A percentile compares a stretch with the other conserved stretches of the same genome.
phyloP scores from a whole-genome alignment of 2,888 invertebrate species.

The Diogma glabrata region DNA sequence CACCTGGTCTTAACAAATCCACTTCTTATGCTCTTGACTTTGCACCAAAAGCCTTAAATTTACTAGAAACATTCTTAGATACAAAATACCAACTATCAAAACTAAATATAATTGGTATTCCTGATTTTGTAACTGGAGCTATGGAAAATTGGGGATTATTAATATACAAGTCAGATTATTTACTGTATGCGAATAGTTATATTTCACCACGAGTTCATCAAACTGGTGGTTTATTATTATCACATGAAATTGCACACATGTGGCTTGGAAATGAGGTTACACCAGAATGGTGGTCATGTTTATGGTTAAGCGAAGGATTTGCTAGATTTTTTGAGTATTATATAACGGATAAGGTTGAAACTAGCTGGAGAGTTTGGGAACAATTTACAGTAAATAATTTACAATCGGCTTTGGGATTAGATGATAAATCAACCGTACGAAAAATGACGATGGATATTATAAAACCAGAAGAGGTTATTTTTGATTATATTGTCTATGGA shows the following conservation, averaged over 20 bases:
- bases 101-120: conserved; percentile 45
- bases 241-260: conserved; percentile 48
- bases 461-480: not conserved
- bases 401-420: conserved; percentile 38
- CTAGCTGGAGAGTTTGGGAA: conserved; percentile 42
- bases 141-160: conserved; percentile 49
- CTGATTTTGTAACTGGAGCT: conserved; percentile 43
- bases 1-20: not conserved
- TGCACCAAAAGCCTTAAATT: conserved; percentile 8
- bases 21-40: conserved; percentile 6
- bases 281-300: conserved; percentile 49
- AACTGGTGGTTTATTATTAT: conserved; percentile 38
- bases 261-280: conserved; percentile 62
- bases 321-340: conserved; percentile 56
- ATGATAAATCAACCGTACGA: conserved; percentile 21
- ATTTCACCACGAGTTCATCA: conserved; percentile 25
- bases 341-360: conserved; percentile 39
- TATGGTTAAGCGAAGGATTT: conserved; percentile 56
- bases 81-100: conserved; percentile 8
- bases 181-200: not conserved
- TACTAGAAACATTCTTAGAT: conserved; percentile 5
- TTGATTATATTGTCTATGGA: conserved; percentile 10
- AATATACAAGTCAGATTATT: conserved; percentile 37
- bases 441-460: not conserved
- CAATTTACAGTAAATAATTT: conserved; percentile 40